Evolutionary conservation across 2,113 vertebrate genomes (phyloP).

Genomic region (Nothobranchius kuhntae): DNA sequence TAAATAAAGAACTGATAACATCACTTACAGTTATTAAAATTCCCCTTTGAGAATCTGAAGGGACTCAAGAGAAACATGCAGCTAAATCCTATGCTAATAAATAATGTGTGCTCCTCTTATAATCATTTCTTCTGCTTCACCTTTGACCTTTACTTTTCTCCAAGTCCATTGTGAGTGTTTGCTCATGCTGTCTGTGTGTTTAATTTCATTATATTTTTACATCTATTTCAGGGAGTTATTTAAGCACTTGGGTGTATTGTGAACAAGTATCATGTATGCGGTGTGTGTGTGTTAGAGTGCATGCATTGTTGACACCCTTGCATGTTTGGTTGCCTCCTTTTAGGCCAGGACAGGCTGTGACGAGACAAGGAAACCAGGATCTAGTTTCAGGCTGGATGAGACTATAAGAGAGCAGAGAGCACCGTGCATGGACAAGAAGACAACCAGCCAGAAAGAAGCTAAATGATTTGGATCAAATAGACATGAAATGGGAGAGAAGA

Average conservation of each 20-base stretch:
- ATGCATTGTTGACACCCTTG: slow-evolving; percentile 68
- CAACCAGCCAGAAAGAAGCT: slow-evolving; percentile 26
- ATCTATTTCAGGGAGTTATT: slow-evolving; percentile 9
- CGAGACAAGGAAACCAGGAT: slow-evolving; percentile 78
- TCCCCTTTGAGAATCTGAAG: slow-evolving; percentile 31
- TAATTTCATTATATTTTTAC: neutral
- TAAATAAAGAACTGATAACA: too few relatives aligned
- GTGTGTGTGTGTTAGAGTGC: slow-evolving; percentile 4
- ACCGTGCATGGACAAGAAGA: slow-evolving; percentile 44
- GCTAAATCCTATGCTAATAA: too few relatives aligned
- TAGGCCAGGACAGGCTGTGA: slow-evolving; percentile 65
- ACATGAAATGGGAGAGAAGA: neutral
- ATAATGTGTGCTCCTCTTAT: too few relatives aligned
- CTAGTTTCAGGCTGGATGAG: slow-evolving; percentile 86
- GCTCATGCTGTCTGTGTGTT: neutral
- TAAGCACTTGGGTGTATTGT: slow-evolving; percentile 1
- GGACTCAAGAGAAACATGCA: slow-evolving; percentile 23
- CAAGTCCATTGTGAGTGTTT: neutral
- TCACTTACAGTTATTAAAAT: too few relatives aligned
- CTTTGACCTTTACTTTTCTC: neutral
- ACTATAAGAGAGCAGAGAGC: slow-evolving; percentile 80
- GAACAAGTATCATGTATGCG: neutral
- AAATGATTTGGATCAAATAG: slow-evolving; percentile 7
- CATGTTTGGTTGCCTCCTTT: slow-evolving; percentile 72
- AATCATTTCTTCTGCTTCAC: too few relatives aligned